Percentiles rank a stretch among this genome's conserved stretches.
phyloP scores from a whole-genome alignment of 2,888 invertebrate genomes.

The Horisme vitalbata region DNA sequence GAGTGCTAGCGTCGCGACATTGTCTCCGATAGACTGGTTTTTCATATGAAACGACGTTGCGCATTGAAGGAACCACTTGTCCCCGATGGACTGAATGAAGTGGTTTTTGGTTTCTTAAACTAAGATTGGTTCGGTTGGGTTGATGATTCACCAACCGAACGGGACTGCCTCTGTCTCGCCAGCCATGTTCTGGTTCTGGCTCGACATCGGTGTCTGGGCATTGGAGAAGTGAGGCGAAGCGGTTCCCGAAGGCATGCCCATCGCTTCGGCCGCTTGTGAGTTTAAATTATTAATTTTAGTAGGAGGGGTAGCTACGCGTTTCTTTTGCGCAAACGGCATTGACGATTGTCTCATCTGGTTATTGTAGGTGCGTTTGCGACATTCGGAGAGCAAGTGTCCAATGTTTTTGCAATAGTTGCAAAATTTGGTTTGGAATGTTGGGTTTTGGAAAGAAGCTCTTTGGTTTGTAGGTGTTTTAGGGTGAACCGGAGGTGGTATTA shows the following conservation, averaged over 20 bases:
- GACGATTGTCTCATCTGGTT: background rate
- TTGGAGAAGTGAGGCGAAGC: conserved; percentile 1
- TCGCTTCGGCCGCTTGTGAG: conserved; percentile 16
- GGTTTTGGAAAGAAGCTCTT: background rate
- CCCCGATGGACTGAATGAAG: conserved; percentile 12
- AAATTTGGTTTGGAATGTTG: too few species aligned
- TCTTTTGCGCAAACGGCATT: background rate
- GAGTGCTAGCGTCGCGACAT: conserved; percentile 9
- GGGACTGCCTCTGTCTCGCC: background rate
- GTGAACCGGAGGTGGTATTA: too few species aligned
- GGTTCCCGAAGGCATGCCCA: conserved; percentile 18
- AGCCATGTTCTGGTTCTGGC: background rate
- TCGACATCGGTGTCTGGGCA: conserved; percentile 1
- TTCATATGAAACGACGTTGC: background rate
- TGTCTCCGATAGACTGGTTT: conserved; percentile 15
- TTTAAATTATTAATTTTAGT: conserved; percentile 19
- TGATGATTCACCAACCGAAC: background rate
- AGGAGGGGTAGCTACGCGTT: background rate
- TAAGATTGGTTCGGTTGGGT: background rate
- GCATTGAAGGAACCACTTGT: background rate
- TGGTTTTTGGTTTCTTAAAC: background rate
- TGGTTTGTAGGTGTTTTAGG: background rate
- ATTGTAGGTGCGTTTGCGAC: conserved; percentile 8
- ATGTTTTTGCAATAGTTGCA: conserved; percentile 19
- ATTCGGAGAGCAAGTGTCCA: conserved; percentile 12